Conservation (phyloP, 1,140 invertebrate genomes). For the Antheraea pernyi region DNA sequence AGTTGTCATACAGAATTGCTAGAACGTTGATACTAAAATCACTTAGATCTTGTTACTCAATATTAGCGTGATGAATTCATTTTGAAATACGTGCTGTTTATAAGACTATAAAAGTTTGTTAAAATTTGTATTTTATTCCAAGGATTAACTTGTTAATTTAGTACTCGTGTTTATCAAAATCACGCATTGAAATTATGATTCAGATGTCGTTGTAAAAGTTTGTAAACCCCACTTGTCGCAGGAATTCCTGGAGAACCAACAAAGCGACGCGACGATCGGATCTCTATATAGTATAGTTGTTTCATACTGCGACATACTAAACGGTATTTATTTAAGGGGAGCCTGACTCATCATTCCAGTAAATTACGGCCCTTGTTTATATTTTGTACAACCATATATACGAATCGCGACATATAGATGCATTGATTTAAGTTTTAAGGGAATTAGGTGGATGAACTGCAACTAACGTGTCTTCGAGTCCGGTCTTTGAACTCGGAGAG, state of each 20-base stretch:
- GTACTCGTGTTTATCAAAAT: neutral
- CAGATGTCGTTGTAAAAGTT: neutral
- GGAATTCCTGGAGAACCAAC: neutral
- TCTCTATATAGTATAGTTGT: constrained; percentile 14
- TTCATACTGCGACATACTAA: constrained; percentile 13
- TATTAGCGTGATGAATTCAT: no score
- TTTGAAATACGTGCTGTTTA: no score
- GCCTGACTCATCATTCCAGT: constrained; percentile 34
- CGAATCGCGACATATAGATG: neutral
- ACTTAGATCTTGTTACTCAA: no score
- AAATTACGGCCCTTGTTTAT: constrained; percentile 35
- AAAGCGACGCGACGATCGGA: neutral
- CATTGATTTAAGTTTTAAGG: constrained; percentile 18
- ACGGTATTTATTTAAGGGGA: constrained; percentile 9
- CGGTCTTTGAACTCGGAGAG: constrained; percentile 59
- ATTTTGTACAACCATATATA: constrained; percentile 2
- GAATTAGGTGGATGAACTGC: constrained; percentile 37
- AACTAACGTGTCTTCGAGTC: constrained; percentile 31
- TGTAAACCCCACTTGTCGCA: neutral
- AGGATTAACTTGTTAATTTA: no score
- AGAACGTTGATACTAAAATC: no score
- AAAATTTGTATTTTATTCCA: no score
- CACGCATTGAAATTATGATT: neutral
- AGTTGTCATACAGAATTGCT: no score
- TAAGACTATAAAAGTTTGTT: no score